Percentiles rank a stretch among this genome's conserved stretches.
These are phyloP conservation scores for Sturmia bella DNA, from an alignment of 2,888 invertebrate species.

Conservation along the genomic window DNA sequence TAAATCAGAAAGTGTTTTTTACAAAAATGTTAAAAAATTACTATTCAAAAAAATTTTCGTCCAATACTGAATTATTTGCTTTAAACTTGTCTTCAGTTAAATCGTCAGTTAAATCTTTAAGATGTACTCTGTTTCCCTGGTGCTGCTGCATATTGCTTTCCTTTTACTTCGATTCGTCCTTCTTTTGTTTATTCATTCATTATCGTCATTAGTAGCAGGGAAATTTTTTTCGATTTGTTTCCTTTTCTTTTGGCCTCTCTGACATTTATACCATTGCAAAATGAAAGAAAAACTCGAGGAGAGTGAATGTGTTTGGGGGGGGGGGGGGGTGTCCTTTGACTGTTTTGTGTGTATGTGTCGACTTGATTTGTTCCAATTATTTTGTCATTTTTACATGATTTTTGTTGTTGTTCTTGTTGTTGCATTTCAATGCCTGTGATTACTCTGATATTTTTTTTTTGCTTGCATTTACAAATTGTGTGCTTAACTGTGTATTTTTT, in stretches of 20 bases:
- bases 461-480: constrained; percentile 23
- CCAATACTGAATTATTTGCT: too few relatives aligned
- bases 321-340: too few relatives aligned
- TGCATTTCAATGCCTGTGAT: constrained; percentile 54
- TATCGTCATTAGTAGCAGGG: constrained; percentile 59
- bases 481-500: constrained; percentile 34
- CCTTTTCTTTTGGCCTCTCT: constrained; percentile 9
- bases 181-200: constrained; percentile 52
- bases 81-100: too few relatives aligned
- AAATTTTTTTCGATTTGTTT: constrained; percentile 20
- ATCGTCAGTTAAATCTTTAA: too few relatives aligned
- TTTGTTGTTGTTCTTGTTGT: constrained; percentile 40
- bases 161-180: constrained; percentile 43
- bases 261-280: constrained; percentile 21
- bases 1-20: not conserved
- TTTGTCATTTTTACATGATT: constrained; percentile 60
- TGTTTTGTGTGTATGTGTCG: constrained; percentile 37
- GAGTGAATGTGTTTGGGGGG: constrained; percentile 4
- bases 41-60: too few relatives aligned
- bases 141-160: not conserved
- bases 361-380: constrained; percentile 69
- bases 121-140: not conserved
- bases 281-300: constrained; percentile 12
- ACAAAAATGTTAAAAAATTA: too few relatives aligned
- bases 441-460: constrained; percentile 49